These are phyloP conservation scores for Geococcyx californianus DNA, from an alignment of 2,113 vertebrate species.

Conservation along the genomic window DNA sequence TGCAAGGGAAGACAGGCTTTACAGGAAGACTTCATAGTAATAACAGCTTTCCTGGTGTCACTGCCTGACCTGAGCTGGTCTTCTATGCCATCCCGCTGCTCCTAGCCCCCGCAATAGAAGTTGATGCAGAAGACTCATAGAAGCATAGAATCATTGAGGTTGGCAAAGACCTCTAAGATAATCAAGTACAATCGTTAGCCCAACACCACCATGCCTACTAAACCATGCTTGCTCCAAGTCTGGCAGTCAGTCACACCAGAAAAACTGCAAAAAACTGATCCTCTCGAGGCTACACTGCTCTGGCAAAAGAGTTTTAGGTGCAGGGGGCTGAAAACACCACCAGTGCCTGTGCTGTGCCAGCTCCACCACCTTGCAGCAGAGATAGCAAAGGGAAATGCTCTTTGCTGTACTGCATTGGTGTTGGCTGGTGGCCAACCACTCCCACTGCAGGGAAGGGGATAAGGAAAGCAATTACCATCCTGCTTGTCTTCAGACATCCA, in stretches of 20 bases:
- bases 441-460: neutral
- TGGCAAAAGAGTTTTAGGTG: neutral
- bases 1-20: neutral
- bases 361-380: neutral
- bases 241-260: neutral
- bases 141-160: no score
- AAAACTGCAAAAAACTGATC: neutral
- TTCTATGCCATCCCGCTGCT: neutral
- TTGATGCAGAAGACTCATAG: neutral
- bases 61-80: neutral
- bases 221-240: neutral
- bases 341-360: neutral
- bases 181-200: no score
- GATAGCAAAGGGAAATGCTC: neutral
- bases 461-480: neutral
- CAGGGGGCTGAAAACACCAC: neutral
- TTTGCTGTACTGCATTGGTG: fast-evolving
- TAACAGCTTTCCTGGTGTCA: neutral
- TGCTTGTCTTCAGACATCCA: neutral
- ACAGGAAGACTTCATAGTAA: neutral
- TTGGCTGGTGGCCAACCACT: neutral
- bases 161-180: no score
- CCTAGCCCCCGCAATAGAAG: neutral
- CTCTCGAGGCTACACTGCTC: neutral
- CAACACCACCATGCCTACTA: no score